Conservation (phyloP, 2,113 vertebrate genomes). For the Rhadina sibilatrix region DNA sequence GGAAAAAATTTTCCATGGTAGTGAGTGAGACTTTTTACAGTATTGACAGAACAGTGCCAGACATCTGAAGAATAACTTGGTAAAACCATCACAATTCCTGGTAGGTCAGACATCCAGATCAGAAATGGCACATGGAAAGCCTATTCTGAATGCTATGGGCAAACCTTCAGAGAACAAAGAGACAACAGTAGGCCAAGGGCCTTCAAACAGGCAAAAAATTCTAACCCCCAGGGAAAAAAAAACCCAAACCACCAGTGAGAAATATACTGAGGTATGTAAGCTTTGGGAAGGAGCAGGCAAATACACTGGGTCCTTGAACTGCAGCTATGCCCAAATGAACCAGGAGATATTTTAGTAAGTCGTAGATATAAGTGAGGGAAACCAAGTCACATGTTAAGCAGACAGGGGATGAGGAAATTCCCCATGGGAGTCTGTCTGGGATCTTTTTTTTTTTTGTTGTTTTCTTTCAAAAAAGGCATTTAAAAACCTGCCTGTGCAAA, state of each 20-base stretch:
- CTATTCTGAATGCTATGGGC: not conserved
- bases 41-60: not conserved
- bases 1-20: not conserved
- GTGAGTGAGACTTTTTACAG: not conserved
- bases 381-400: not conserved
- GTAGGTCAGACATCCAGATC: not conserved
- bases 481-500: not conserved
- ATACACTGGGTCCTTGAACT: not conserved
- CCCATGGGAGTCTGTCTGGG: fast-evolving
- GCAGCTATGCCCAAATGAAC: not conserved
- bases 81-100: not conserved
- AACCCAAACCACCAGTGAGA: not conserved
- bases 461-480: not conserved
- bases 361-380: not conserved
- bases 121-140: not conserved
- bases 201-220: not conserved
- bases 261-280: not conserved
- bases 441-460: not conserved
- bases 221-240: not conserved
- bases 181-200: not conserved
- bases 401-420: not conserved
- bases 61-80: not conserved
- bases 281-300: not conserved
- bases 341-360: not conserved
- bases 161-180: not conserved